These are phyloP conservation scores for Cerceris rybyensis DNA, from an alignment of 2,888 invertebrate species.

Conservation along the genomic window DNA sequence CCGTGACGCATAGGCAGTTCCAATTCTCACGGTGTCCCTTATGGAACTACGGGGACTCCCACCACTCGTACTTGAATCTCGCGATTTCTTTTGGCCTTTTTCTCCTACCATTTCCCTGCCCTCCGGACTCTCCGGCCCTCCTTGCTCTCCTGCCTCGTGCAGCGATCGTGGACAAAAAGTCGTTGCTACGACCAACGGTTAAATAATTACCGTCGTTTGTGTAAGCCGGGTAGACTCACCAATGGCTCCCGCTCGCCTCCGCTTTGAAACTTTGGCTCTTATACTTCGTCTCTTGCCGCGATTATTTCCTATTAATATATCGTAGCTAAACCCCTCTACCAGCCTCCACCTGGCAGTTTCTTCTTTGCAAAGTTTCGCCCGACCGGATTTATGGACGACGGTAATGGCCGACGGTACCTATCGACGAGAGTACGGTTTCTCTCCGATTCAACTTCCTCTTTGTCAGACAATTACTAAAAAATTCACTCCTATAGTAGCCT, in stretches of 20 bases:
- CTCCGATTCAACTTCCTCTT: too few species aligned
- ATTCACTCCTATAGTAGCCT: too few species aligned
- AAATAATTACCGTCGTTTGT: conserved; percentile 51
- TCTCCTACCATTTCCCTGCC: conserved; percentile 22
- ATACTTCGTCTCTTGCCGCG: background rate
- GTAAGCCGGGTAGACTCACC: conserved; percentile 15
- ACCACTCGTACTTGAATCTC: conserved; percentile 59
- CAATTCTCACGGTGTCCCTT: conserved; percentile 80
- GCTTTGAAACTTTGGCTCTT: conserved; percentile 24
- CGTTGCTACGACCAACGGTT: conserved; percentile 43
- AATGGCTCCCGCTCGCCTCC: conserved; percentile 6
- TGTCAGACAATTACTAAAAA: too few species aligned
- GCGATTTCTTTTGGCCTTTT: conserved; percentile 56
- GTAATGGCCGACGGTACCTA: background rate
- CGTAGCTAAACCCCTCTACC: background rate
- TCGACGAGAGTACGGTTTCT: conserved; percentile 15
- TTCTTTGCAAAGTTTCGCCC: background rate
- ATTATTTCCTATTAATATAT: conserved; percentile 35
- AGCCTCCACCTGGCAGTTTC: background rate
- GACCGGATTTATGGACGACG: conserved; percentile 6
- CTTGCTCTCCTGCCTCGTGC: conserved; percentile 20
- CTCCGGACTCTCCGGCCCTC: conserved; percentile 9
- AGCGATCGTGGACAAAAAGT: conserved; percentile 47
- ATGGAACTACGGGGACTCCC: conserved; percentile 71
- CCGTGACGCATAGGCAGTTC: conserved; percentile 73